phyloP scores from a whole-genome alignment of 2,888 invertebrate species.

The Polyploca ridens region DNA sequence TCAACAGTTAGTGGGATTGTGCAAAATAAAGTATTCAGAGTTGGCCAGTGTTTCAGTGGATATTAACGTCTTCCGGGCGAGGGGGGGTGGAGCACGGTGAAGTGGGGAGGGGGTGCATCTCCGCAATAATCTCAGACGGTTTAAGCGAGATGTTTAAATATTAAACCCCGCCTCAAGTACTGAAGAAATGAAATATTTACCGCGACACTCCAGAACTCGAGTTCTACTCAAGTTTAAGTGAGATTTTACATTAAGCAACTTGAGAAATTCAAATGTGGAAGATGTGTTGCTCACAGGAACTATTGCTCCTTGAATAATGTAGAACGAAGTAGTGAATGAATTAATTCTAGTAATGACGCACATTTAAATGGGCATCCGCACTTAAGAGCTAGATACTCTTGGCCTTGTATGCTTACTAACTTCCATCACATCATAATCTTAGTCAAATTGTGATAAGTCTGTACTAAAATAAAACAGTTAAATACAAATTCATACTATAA shows the following conservation, averaged over 20 bases:
- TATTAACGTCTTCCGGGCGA: not conserved
- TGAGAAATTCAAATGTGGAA: not conserved
- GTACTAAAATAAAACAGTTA: too few species aligned
- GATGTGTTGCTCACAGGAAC: not conserved
- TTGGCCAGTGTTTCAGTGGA: conserved; percentile 1
- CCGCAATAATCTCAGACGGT: conserved; percentile 18
- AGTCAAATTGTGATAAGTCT: too few species aligned
- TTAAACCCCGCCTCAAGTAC: conserved; percentile 15
- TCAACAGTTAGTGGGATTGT: not conserved
- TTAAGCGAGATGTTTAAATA: conserved; percentile 17
- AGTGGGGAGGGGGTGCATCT: conserved; percentile 4
- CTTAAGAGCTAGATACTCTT: too few species aligned
- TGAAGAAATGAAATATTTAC: conserved; percentile 17
- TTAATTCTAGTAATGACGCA: too few species aligned
- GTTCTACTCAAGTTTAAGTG: not conserved
- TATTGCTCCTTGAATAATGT: not conserved
- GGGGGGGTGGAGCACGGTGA: not conserved
- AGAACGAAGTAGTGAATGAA: not conserved
- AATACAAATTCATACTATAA: too few species aligned
- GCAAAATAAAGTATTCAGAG: conserved; percentile 6
- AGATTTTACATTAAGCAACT: conserved; percentile 5
- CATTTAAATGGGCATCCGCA: not conserved
- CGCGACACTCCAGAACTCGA: conserved; percentile 10
- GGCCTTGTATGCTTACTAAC: too few species aligned
- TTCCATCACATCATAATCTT: too few species aligned